These are phyloP conservation scores for Lithophane socia DNA, from an alignment of 2,888 invertebrate genomes.

Conservation along the genomic window DNA sequence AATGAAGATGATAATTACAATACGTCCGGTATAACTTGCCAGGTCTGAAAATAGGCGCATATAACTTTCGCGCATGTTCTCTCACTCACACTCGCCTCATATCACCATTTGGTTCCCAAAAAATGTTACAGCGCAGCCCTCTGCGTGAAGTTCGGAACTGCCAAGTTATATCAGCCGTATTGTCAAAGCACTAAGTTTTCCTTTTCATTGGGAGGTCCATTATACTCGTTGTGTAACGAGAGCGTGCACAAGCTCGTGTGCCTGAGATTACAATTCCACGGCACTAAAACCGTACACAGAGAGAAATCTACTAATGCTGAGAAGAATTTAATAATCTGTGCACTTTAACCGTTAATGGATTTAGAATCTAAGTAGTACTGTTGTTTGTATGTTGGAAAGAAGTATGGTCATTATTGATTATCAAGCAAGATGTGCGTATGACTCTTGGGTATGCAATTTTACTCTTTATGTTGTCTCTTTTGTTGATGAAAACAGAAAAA, in stretches of 20 bases:
- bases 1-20: not conserved
- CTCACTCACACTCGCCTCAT: too few relatives aligned
- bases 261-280: constrained; percentile 44
- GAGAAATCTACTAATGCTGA: not conserved
- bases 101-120: too few relatives aligned
- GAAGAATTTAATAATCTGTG: not conserved
- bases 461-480: not conserved
- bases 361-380: not conserved
- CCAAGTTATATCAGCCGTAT: too few relatives aligned
- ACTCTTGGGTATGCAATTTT: not conserved
- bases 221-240: constrained; percentile 27
- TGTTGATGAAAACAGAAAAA: not conserved
- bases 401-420: not conserved
- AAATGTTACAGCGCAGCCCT: too few relatives aligned
- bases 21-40: too few relatives aligned
- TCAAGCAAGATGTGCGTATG: not conserved
- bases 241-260: constrained; percentile 41
- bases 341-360: not conserved
- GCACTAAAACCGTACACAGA: not conserved
- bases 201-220: not conserved
- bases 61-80: too few relatives aligned
- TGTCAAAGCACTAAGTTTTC: constrained; percentile 15
- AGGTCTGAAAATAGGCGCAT: too few relatives aligned
- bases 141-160: too few relatives aligned
- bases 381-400: not conserved